Evolutionary conservation across 2,888 invertebrate genomes (phyloP).

Genomic region (Eurois occulta): DNA sequence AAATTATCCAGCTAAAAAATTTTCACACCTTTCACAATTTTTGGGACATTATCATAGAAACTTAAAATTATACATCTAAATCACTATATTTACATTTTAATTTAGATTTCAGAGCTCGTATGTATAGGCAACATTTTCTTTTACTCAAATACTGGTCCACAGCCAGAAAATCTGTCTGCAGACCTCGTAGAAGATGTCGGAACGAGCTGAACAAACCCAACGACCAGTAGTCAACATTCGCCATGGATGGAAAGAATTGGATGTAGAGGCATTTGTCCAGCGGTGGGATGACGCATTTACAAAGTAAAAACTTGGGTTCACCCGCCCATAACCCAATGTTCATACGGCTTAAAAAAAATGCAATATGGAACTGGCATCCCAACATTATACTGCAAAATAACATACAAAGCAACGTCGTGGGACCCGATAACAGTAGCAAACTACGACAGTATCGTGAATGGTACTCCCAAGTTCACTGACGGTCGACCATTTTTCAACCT

Average conservation of each 20-base stretch:
- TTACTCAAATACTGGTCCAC: not conserved
- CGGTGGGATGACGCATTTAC: not conserved
- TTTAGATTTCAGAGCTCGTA: constrained; percentile 19
- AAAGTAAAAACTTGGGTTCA: not conserved
- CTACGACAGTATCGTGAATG: not conserved
- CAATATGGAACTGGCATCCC: not conserved
- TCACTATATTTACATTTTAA: constrained; percentile 36
- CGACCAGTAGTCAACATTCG: not conserved
- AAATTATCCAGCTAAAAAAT: not conserved
- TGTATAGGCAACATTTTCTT: constrained; percentile 6
- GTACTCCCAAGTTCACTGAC: not conserved
- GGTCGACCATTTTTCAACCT: no score
- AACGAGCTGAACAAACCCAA: not conserved
- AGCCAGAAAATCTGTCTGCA: not conserved
- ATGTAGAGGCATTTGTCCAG: not conserved
- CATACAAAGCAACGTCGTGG: not conserved
- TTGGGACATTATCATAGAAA: not conserved
- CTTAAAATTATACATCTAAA: constrained; percentile 19
- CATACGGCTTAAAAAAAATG: not conserved
- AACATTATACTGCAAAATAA: not conserved
- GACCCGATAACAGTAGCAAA: constrained; percentile 1
- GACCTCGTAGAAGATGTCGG: not conserved
- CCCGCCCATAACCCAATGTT: not conserved
- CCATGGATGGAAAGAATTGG: not conserved
- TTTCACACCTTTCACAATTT: constrained; percentile 1